A percentile compares a stretch with the other conserved stretches of the same genome.
phyloP scores from a whole-genome alignment of 2,113 vertebrate genomes.

The Zapornia atra region DNA sequence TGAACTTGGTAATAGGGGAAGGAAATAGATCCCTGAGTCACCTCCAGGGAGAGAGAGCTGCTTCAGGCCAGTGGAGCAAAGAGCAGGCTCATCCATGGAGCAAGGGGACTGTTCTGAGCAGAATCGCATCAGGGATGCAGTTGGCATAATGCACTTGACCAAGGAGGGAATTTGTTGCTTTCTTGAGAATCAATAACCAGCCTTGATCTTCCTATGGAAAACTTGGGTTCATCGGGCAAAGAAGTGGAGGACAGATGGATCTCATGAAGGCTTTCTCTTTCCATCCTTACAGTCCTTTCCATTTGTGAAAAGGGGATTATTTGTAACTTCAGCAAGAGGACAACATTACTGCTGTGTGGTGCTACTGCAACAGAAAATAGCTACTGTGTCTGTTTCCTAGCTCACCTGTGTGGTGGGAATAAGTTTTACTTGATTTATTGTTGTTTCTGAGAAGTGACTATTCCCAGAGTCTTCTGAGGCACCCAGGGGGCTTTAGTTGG shows the following conservation, averaged over 20 bases:
- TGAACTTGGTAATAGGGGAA: neutral
- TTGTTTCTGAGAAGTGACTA: neutral
- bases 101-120: neutral
- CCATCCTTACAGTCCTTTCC: neutral
- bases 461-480: neutral
- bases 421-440: neutral
- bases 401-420: neutral
- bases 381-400: neutral
- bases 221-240: conserved; percentile 15
- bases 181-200: neutral
- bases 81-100: neutral
- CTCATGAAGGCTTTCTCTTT: neutral
- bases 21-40: neutral
- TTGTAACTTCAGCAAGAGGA: conserved; percentile 38
- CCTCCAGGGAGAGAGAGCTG: neutral
- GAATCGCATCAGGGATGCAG: neutral
- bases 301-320: neutral
- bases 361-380: neutral
- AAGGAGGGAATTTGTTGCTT: neutral
- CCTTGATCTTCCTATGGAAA: neutral
- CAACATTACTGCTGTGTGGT: neutral
- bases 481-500: neutral
- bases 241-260: neutral
- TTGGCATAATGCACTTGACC: neutral
- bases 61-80: neutral